phyloP scores from a whole-genome alignment of 2,888 invertebrate species.

The Gisinianus flammeolus region DNA sequence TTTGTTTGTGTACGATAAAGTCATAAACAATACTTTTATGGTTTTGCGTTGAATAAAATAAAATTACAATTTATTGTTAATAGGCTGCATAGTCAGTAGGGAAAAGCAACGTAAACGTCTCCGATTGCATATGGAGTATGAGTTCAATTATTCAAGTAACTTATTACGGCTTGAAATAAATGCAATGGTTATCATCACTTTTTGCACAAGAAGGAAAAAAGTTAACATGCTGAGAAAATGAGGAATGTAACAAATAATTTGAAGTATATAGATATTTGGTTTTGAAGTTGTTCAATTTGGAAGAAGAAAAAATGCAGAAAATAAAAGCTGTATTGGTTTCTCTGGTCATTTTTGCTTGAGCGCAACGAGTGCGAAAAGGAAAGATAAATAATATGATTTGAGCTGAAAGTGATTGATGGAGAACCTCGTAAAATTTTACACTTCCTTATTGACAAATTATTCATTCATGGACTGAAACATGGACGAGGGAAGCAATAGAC shows the following conservation, averaged over 20 bases:
- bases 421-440: background rate
- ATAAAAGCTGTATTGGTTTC: background rate
- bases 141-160: too few relatives aligned
- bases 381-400: slow-evolving; percentile 2
- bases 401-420: slow-evolving; percentile 11
- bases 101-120: too few relatives aligned
- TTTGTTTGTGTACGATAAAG: too few relatives aligned
- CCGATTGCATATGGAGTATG: too few relatives aligned
- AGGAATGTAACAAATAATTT: too few relatives aligned
- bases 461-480: slow-evolving; percentile 11
- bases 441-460: slow-evolving; percentile 45
- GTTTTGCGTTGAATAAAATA: slow-evolving; percentile 12
- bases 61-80: slow-evolving; percentile 13
- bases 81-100: background rate
- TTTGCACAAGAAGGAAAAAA: too few relatives aligned
- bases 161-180: too few relatives aligned
- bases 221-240: too few relatives aligned
- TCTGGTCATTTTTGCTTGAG: background rate
- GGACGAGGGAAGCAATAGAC: background rate
- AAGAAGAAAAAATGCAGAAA: background rate
- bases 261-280: too few relatives aligned
- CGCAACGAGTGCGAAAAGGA: background rate
- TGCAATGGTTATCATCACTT: too few relatives aligned
- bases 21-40: background rate
- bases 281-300: too few relatives aligned